A percentile compares a stretch with the other conserved stretches of the same genome.
Evolutionary conservation across 2,113 vertebrate genomes (phyloP).

Genomic region (Melanotaenia duboulayi): DNA sequence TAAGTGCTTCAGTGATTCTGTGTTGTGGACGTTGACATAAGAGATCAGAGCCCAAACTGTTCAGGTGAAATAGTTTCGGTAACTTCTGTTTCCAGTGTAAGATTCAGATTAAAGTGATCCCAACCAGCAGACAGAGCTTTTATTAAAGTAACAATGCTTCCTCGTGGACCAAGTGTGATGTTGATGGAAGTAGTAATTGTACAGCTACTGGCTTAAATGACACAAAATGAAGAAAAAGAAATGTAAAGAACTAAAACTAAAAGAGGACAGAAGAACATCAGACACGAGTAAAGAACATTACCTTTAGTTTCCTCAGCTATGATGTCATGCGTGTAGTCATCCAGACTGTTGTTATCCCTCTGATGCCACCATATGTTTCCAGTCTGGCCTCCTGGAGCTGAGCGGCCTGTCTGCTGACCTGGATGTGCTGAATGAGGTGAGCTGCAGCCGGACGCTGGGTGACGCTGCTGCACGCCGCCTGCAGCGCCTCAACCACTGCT

Average conservation of each 20-base stretch:
- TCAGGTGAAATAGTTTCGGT: neutral
- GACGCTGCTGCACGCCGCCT: slow-evolving; percentile 81
- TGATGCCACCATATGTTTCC: slow-evolving; percentile 41
- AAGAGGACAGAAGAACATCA: neutral
- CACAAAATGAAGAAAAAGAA: neutral
- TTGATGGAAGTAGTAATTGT: no score
- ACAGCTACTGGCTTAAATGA: no score
- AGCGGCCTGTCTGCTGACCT: slow-evolving; percentile 84
- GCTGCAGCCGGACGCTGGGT: slow-evolving; percentile 83
- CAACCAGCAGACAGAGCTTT: no score
- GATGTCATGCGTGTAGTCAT: neutral
- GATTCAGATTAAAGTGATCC: no score
- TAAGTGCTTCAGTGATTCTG: no score
- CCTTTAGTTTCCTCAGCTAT: neutral
- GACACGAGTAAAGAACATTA: neutral
- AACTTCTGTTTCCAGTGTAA: no score
- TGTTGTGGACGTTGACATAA: neutral
- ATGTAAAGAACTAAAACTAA: neutral
- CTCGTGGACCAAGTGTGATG: no score
- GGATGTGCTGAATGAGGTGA: slow-evolving; percentile 88
- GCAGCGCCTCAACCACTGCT: slow-evolving; percentile 84
- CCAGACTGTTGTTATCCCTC: slow-evolving; percentile 32
- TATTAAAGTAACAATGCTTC: no score
- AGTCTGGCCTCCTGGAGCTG: slow-evolving; percentile 84
- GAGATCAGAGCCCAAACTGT: fast-evolving